Evolutionary conservation across 2,888 invertebrate species (phyloP), one percentile per base, ranked within the genome.

Genomic region (Elmis aenea): DNA sequence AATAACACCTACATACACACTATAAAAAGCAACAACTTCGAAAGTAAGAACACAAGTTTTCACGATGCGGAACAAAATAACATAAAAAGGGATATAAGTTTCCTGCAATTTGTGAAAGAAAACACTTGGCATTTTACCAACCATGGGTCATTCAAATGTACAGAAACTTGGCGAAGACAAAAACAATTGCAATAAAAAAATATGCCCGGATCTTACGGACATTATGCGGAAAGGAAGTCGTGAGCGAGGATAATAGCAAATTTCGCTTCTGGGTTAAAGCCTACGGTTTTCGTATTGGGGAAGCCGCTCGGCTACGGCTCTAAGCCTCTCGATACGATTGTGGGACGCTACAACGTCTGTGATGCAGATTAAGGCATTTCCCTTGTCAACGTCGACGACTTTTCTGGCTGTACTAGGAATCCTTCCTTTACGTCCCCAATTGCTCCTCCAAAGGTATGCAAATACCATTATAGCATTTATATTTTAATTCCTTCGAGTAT

Each of bases 231-330:
- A 83, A 85, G 59, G 92, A 94, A 67, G 82, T 84, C 52, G 87
- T 88, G 59, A 86, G 86, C 62, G 88, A 92, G 3, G 94, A 94
- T 64, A 94, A 92, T 69, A 92, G 93, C 33, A 94, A 94, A 71
- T 94, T 95, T 68, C 82, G 94, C 29, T 93, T 94, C 68, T 95
- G 94, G 94, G 93, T 94, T 55, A 92, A 93, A 69, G 90, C 92
- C 52, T 94, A 95, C 69, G 94, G 94, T 47, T 91, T 91, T 60
- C 82, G 84, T 56, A 76, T 90, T 45, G 88, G 85, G 3, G n/a
- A 78, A 79, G 57, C 85, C 85, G 38, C 72, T 76, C 31, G 82
- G 83, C 3, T 83, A 84, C 59, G 80, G 81, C 37, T 75, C 81
- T 10, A 81, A 80, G 65, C 77, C 82, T 5, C 82, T 82, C 27